Percentiles rank a stretch among this genome's conserved stretches.
Evolutionary conservation across 2,888 invertebrate genomes (phyloP).

Genomic region (Drosophila nigricruria): DNA sequence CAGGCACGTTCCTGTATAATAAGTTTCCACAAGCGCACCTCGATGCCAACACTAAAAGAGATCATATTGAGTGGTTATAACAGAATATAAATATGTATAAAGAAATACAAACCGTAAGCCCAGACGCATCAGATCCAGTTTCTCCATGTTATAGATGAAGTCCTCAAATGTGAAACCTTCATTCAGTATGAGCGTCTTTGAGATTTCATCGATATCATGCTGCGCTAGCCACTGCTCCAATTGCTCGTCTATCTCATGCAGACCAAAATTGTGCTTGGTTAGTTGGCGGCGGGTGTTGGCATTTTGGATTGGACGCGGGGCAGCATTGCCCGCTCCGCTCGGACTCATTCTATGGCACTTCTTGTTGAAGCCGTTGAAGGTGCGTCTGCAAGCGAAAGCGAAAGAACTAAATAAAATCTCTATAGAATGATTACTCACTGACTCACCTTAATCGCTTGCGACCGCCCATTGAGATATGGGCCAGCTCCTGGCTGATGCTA

Average conservation of each 20-base stretch:
- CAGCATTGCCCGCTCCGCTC: constrained; percentile 45
- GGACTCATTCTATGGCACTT: constrained; percentile 71
- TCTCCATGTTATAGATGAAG: constrained; percentile 91
- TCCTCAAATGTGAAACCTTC: constrained; percentile 93
- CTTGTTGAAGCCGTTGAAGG: constrained; percentile 64
- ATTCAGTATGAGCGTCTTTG: constrained; percentile 89
- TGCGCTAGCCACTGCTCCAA: constrained; percentile 91
- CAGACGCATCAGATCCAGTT: constrained; percentile 93
- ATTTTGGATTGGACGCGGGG: constrained; percentile 31
- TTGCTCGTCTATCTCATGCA: constrained; percentile 86
- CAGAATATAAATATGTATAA: constrained; percentile 59
- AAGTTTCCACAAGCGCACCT: constrained; percentile 94
- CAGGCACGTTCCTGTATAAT: constrained; percentile 86
- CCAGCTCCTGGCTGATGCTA: constrained; percentile 80
- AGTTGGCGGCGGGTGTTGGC: constrained; percentile 61
- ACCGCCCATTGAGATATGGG: constrained; percentile 80
- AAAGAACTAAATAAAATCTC: constrained; percentile 12
- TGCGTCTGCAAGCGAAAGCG: constrained; percentile 54
- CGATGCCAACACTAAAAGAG: constrained; percentile 88
- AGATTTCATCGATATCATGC: constrained; percentile 89
- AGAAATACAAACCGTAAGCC: constrained; percentile 88
- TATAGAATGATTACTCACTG: too few relatives aligned
- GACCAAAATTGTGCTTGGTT: constrained; percentile 74
- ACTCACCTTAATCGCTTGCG: constrained; percentile 70
- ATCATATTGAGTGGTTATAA: background rate